These are phyloP conservation scores for Hippoglossus hippoglossus DNA, from an alignment of 2,797 vertebrate species.

Conservation along the genomic window DNA sequence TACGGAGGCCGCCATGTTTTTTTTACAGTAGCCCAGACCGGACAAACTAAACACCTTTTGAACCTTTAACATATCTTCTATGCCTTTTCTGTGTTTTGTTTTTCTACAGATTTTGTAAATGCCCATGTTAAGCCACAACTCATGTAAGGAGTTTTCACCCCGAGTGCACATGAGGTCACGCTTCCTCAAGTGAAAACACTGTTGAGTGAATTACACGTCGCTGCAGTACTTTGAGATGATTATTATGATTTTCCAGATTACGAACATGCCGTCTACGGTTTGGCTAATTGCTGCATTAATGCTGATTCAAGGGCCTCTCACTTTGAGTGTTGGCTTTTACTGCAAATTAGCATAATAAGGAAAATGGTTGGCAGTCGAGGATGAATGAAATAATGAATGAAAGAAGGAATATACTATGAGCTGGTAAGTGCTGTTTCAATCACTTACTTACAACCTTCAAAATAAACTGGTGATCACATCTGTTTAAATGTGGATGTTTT, in stretches of 20 bases:
- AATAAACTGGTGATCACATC: background rate
- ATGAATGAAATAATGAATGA: background rate
- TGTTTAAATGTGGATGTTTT: no score
- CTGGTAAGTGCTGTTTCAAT: background rate
- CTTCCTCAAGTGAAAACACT: slow-evolving; percentile 23
- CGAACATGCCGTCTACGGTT: slow-evolving; percentile 40
- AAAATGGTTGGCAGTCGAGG: slow-evolving; percentile 17
- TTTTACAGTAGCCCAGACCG: no score
- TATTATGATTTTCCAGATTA: slow-evolving; percentile 50
- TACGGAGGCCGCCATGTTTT: no score
- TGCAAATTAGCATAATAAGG: slow-evolving; percentile 32
- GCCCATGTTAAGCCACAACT: background rate
- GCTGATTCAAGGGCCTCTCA: slow-evolving; percentile 56
- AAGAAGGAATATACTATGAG: background rate
- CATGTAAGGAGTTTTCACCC: slow-evolving; percentile 14
- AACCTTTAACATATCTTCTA: no score
- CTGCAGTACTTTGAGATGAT: slow-evolving; percentile 37
- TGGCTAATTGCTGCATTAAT: slow-evolving; percentile 57
- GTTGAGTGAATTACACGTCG: slow-evolving; percentile 49
- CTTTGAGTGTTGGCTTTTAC: slow-evolving; percentile 46
- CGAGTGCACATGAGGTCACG: slow-evolving; percentile 10
- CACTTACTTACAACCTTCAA: background rate
- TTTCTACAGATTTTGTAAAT: no score
- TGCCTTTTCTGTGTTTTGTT: no score
- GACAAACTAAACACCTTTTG: no score